phyloP scores from a whole-genome alignment of 2,888 invertebrate species.

The Dryobotodes eremita region DNA sequence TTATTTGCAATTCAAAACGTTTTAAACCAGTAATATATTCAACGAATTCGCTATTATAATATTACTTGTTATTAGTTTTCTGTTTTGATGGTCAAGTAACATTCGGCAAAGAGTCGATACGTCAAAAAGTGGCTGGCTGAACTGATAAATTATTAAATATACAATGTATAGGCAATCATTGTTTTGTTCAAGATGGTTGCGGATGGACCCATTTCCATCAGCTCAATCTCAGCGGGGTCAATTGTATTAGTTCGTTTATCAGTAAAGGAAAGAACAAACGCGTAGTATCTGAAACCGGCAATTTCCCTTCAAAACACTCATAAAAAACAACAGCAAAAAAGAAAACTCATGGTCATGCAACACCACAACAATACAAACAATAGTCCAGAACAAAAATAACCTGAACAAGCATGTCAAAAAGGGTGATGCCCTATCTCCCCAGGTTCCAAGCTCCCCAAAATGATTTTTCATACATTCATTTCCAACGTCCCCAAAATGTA shows the following conservation, averaged over 20 bases:
- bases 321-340: background rate
- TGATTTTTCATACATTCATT: no score
- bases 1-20: slow-evolving; percentile 9
- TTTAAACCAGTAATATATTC: background rate
- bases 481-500: no score
- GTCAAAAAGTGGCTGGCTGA: background rate
- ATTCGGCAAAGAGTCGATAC: background rate
- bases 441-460: no score
- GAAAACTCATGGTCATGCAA: background rate
- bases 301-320: background rate
- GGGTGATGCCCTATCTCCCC: no score
- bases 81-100: background rate
- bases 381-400: background rate
- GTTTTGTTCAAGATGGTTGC: background rate
- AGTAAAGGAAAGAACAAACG: background rate
- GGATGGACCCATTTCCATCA: background rate
- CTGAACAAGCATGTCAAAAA: background rate
- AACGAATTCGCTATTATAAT: background rate
- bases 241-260: background rate
- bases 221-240: background rate
- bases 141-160: no score
- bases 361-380: background rate
- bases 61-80: background rate
- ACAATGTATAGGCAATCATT: no score
- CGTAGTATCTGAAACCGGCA: no score